These are phyloP conservation scores for Bombus confusus DNA, from an alignment of 1,140 invertebrate genomes.

Conservation along the genomic window DNA sequence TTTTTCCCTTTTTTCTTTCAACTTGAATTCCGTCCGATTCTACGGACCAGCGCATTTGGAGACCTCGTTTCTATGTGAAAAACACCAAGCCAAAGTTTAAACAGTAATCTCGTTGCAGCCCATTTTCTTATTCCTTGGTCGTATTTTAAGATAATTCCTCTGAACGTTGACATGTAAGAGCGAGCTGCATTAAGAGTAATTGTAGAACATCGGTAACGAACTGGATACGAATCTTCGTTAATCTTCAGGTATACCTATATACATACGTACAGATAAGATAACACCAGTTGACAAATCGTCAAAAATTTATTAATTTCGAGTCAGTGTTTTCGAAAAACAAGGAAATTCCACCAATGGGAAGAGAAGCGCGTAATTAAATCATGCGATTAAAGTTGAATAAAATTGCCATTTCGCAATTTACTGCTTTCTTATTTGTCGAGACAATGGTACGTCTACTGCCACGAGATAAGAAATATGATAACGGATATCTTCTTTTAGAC, in stretches of 20 bases:
- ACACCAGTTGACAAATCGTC: not conserved
- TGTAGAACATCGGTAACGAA: not conserved
- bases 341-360: not conserved
- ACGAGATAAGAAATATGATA: conserved; percentile 50
- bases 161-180: not conserved
- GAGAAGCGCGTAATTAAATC: no score
- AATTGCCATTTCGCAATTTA: not conserved
- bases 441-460: not conserved
- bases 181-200: not conserved
- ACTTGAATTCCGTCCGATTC: no score
- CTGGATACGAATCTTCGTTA: not conserved
- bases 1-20: not conserved
- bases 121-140: not conserved
- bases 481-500: conserved; percentile 22
- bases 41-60: not conserved
- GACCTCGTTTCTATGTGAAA: not conserved
- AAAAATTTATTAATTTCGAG: not conserved
- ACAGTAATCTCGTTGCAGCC: not conserved
- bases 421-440: not conserved
- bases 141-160: not conserved
- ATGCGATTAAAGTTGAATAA: no score
- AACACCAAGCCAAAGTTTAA: not conserved
- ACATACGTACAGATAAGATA: conserved; percentile 10
- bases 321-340: not conserved
- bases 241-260: not conserved